Percentiles rank a stretch among this genome's conserved stretches.
These are phyloP conservation scores for Heteromyza rotundicornis DNA, from an alignment of 2,888 invertebrate genomes.

Conservation along the genomic window DNA sequence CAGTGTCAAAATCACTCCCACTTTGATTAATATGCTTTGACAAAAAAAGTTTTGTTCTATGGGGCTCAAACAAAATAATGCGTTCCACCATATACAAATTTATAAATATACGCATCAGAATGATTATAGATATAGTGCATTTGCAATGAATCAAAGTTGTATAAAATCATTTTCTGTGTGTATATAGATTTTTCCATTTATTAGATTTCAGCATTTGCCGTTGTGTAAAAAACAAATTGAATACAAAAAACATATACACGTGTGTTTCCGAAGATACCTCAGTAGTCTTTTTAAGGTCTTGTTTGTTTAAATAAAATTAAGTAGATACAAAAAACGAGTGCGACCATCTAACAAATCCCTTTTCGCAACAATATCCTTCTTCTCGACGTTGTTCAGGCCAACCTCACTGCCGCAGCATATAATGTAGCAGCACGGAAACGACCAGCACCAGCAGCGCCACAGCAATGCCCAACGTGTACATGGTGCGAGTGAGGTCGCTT, in stretches of 20 bases:
- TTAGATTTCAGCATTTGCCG: neutral
- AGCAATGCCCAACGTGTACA: slow-evolving; percentile 65
- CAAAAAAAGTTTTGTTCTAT: too few species aligned
- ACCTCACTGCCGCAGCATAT: slow-evolving; percentile 39
- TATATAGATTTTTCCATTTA: neutral
- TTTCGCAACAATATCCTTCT: neutral
- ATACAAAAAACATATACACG: neutral
- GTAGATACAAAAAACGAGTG: neutral
- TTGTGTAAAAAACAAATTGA: neutral
- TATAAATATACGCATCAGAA: neutral
- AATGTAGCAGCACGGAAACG: slow-evolving; percentile 70
- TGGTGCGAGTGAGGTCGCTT: slow-evolving; percentile 64
- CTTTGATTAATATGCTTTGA: too few species aligned
- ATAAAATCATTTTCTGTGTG: too few species aligned
- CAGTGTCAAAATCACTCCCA: too few species aligned
- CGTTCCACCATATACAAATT: neutral
- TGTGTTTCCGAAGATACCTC: neutral
- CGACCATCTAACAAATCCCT: neutral
- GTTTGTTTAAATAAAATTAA: slow-evolving; percentile 1
- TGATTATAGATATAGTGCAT: neutral
- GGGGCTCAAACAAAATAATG: neutral
- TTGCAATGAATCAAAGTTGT: too few species aligned
- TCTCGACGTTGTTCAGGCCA: neutral
- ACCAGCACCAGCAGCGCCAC: slow-evolving; percentile 68
- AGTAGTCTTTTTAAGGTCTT: too few species aligned